phyloP scores from a whole-genome alignment of 2,113 vertebrate genomes.

The Nannobrachium achirus region DNA sequence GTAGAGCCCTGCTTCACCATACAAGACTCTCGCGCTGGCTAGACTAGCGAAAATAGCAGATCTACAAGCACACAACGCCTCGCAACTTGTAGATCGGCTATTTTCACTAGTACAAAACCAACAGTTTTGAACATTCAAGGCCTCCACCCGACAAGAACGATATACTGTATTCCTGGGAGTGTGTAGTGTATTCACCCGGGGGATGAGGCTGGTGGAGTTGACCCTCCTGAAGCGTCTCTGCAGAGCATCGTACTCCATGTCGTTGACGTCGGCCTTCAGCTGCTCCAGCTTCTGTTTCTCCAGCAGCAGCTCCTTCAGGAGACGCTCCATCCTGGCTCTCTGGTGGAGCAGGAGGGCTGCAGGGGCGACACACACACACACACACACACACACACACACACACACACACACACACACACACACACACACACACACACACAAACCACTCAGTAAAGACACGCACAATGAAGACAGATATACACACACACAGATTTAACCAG shows the following conservation, averaged over 20 bases:
- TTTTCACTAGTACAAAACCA: too few relatives aligned
- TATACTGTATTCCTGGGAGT: background rate
- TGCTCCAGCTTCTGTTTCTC: conserved; percentile 93
- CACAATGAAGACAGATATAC: too few relatives aligned
- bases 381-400: background rate
- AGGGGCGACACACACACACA: conserved; percentile 3
- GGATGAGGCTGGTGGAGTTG: conserved; percentile 91
- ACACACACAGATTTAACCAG: background rate
- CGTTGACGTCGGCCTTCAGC: conserved; percentile 93
- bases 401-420: background rate
- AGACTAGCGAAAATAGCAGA: too few relatives aligned
- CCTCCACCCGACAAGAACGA: too few relatives aligned
- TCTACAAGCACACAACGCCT: too few relatives aligned
- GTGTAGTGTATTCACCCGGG: conserved; percentile 79
- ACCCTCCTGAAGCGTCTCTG: conserved; percentile 95
- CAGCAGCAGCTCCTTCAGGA: conserved; percentile 90
- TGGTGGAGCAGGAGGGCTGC: conserved; percentile 97
- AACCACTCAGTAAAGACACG: background rate
- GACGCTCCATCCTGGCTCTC: conserved; percentile 95
- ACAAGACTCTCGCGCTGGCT: too few relatives aligned
- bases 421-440: conserved; percentile 1
- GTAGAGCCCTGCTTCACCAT: too few relatives aligned
- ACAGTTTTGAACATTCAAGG: too few relatives aligned
- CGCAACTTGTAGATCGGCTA: too few relatives aligned
- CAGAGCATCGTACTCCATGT: conserved; percentile 96